Evolutionary conservation across 2,888 invertebrate species (phyloP), one percentile per base, ranked within the genome.

Genomic region (Nomada flava): DNA sequence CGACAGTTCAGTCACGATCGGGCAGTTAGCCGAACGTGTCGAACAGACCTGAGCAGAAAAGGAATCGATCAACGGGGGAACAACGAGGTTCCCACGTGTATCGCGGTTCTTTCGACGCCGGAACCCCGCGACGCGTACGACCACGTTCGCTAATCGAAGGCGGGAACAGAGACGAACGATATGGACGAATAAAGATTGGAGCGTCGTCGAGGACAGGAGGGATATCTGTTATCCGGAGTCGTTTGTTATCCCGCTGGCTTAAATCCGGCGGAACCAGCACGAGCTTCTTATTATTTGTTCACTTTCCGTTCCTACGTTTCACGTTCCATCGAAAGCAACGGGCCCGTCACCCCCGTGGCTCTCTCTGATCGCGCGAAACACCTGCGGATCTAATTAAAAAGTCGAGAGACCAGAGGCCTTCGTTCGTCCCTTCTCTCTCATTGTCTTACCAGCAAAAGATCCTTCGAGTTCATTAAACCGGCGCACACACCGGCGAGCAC

Each of bases 301-400:
- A 7, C 36, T 5, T 29, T 29, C 29, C 29, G 5, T 5, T 29
- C 29, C 5, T 5, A 7, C 29, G 29, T 36, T 36, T 36, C 36
- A 36, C 36, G 29, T 29, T 29, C 29, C 29, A 29, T 47, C 47
- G 47, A 47, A 47, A 3, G 60, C 62, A 13, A n/a, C 44, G 1
- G 9, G 57, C 57, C 9, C 9, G 26, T 47, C 57, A 44, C 69
- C 70, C 70, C 70, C 26, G 18, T 47, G 60, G 50, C 15, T 20
- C 29, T 57, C 52, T 26, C 44, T 26, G 70, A 74, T 62, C 85
- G 89, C 88, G 89, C 88, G 89, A 90, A 90, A 88, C 91, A 90
- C 90, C 83, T 92, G 83, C 73, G 74, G 53, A 63, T 82, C 65
- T 71, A 83, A 78, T 82, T 82, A 78, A 82, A 78, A 83, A 75